These are phyloP conservation scores for Toxotes lorentzi DNA, from an alignment of 2,797 vertebrate genomes.

Conservation along the genomic window DNA sequence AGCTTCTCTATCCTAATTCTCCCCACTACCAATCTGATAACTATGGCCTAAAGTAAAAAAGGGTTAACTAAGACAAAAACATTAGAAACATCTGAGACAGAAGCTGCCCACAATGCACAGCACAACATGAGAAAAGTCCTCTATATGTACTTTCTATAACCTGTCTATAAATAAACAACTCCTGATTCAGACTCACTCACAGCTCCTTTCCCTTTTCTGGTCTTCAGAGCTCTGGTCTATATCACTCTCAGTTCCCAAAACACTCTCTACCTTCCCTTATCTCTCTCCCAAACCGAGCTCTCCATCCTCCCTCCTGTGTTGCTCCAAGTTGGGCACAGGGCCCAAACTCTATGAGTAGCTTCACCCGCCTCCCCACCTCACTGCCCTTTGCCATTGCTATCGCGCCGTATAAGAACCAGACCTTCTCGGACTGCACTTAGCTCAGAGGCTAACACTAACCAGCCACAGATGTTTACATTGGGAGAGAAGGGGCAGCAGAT, in stretches of 20 bases:
- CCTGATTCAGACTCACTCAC: constrained; percentile 64
- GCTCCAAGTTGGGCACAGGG: constrained; percentile 73
- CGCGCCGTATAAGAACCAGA: constrained; percentile 86
- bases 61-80: constrained; percentile 49
- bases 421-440: constrained; percentile 87
- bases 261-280: constrained; percentile 88
- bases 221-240: constrained; percentile 83
- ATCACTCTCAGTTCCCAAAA: constrained; percentile 89
- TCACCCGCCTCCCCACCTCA: constrained; percentile 81
- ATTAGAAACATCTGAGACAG: constrained; percentile 46
- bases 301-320: constrained; percentile 71
- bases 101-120: constrained; percentile 27
- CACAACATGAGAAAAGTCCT: constrained; percentile 52
- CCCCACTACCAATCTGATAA: constrained; percentile 71
- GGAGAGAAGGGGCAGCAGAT: constrained; percentile 83
- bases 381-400: constrained; percentile 87
- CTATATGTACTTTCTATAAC: constrained; percentile 67
- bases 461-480: constrained; percentile 87
- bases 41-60: constrained; percentile 53
- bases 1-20: constrained; percentile 71
- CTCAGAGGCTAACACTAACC: constrained; percentile 90
- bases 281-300: constrained; percentile 81
- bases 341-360: constrained; percentile 71
- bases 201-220: constrained; percentile 73
- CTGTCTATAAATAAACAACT: constrained; percentile 75